Evolutionary conservation across 2,113 vertebrate species (phyloP), one percentile per base, ranked within the genome.

Genomic region (Tyto alba): DNA sequence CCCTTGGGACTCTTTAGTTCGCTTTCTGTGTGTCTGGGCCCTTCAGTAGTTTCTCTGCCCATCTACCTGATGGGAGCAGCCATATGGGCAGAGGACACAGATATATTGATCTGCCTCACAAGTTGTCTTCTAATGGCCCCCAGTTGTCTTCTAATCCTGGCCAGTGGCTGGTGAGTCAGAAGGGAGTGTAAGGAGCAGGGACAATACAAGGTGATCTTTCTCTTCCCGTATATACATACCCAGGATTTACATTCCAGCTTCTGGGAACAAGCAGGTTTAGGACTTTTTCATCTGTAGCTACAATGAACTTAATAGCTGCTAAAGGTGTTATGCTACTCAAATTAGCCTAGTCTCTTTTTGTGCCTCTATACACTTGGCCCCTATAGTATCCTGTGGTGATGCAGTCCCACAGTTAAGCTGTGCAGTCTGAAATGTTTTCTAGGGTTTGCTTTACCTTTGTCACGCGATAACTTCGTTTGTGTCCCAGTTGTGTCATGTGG

Each of bases 391-490:
- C 43, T 19, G 36, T 48, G 72, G 3, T 60, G 47, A 43, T 26
- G 25, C 63, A 79, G 34, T 56, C 48, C 79, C 76, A 25, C 36
- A 60, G 52, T 30, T 78, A 47, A 50, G 47, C 75, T 75, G 26
- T 8, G 10, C 40, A 50, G 21, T 40, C 78, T 74, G 47, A 71
- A 82, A 74, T 74, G 32, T 67, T 95, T 79, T 72, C 1, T 1
- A 47, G 43, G 12, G 43, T 92, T 79, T 92, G n/a, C 43, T 79
- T 86, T 88, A 15, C 38, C 19, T 73, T 90, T 3, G 11, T 79
- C 26, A 25, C 74, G 59, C 10, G 0, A 2, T 59, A 55, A 66
- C 48, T 76, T 85, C 20, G 26, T 85, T 90, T 0, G 0, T 74
- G 74, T 32, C 77, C n/a, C 26, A 13, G 38, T 67, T 91, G 52